Percentiles rank a stretch among this genome's conserved stretches.
These are phyloP conservation scores for Cydia amplana DNA, from an alignment of 1,140 invertebrate species.

Conservation along the genomic window DNA sequence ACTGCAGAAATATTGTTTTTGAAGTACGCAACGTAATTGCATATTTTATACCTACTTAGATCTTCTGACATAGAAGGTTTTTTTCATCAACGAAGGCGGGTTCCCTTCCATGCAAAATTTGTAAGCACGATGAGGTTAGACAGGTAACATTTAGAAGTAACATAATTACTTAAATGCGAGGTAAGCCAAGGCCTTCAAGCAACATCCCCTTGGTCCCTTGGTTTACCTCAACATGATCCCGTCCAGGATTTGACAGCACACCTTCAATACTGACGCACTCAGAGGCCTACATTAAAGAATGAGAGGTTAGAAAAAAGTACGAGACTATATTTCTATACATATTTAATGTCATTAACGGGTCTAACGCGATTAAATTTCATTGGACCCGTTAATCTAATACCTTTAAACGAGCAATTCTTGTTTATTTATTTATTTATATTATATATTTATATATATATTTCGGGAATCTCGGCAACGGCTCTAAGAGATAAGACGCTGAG, in stretches of 20 bases:
- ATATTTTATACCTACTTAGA: too few relatives aligned
- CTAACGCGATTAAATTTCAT: too few relatives aligned
- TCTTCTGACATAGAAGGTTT: too few relatives aligned
- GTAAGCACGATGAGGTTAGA: background rate
- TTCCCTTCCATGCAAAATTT: background rate
- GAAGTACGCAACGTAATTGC: too few relatives aligned
- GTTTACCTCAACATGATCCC: constrained; percentile 62
- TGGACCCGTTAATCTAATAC: too few relatives aligned
- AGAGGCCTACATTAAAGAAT: constrained; percentile 48
- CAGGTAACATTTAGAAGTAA: background rate
- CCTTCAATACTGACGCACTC: constrained; percentile 47
- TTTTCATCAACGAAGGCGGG: too few relatives aligned
- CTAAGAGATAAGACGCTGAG: too few relatives aligned
- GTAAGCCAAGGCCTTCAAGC: constrained; percentile 46
- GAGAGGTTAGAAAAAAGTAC: background rate
- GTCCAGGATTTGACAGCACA: constrained; percentile 57
- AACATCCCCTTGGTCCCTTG: constrained; percentile 39
- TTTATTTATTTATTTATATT: too few relatives aligned
- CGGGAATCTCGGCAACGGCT: too few relatives aligned
- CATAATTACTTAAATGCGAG: constrained; percentile 28
- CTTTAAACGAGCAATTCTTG: too few relatives aligned
- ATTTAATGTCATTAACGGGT: too few relatives aligned
- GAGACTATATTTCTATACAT: background rate
- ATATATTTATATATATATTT: too few relatives aligned
- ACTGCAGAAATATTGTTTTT: background rate